Evolutionary conservation across 2,888 invertebrate genomes (phyloP).

Genomic region (Oscheius sp.): DNA sequence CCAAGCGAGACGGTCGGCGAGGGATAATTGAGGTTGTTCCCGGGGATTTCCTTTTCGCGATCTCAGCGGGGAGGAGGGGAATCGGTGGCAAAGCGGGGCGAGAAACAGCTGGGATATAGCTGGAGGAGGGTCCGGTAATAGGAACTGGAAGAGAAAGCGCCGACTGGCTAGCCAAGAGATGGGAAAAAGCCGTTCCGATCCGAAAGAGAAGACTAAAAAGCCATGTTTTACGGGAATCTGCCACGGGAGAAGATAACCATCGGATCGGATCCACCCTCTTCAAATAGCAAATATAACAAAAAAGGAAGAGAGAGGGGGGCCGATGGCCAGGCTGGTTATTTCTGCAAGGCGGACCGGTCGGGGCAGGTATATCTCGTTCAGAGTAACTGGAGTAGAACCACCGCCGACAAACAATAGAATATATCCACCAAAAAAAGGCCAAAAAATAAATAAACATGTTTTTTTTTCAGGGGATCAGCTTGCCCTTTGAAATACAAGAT

Average conservation of each 20-base stretch:
- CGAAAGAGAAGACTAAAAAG: slow-evolving; percentile 11
- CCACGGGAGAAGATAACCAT: slow-evolving; percentile 16
- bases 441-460: slow-evolving; percentile 3
- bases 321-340: slow-evolving; percentile 32
- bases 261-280: slow-evolving; percentile 1
- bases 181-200: slow-evolving; percentile 31
- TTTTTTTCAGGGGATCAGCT: neutral
- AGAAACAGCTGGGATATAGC: slow-evolving; percentile 17
- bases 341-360: slow-evolving; percentile 28
- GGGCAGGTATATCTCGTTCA: neutral
- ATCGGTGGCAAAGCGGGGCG: neutral
- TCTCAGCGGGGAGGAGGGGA: slow-evolving; percentile 9
- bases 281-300: neutral
- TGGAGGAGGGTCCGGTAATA: slow-evolving; percentile 19
- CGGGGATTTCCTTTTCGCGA: slow-evolving; percentile 20
- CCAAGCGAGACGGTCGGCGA: slow-evolving; percentile 6
- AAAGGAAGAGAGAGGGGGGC: neutral
- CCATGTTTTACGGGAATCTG: slow-evolving; percentile 23
- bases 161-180: slow-evolving; percentile 23
- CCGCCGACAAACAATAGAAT: neutral
- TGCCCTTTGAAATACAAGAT: no score
- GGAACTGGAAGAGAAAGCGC: slow-evolving; percentile 33
- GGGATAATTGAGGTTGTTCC: slow-evolving; percentile 24
- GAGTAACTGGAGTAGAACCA: slow-evolving; percentile 34
- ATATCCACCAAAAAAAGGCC: neutral